Percentiles rank a stretch among this genome's conserved stretches.
Conservation (phyloP, 53 echinoderm and acorn worm species). For the Temnopleurus reevesii region DNA sequence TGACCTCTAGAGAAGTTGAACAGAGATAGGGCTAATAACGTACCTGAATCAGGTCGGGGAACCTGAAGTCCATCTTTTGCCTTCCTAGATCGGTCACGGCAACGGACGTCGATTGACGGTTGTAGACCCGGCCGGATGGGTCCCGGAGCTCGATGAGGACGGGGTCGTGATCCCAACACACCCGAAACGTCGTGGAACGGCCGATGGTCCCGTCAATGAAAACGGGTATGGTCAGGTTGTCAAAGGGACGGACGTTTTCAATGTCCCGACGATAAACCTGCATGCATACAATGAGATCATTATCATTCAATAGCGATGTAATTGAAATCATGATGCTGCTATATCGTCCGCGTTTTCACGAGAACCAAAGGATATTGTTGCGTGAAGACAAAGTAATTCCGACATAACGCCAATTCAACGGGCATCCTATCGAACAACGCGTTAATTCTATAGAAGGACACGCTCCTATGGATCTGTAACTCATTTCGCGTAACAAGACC, state of each 20-base stretch:
- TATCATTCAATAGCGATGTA: not conserved
- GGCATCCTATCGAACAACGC: no score
- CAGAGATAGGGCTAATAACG: no score
- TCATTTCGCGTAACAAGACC: no score
- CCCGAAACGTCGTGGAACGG: conserved; percentile 15
- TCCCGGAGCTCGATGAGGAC: not conserved
- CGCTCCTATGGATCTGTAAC: no score
- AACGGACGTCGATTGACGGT: not conserved
- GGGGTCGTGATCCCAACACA: not conserved
- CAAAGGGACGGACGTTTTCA: not conserved
- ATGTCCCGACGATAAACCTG: conserved; percentile 18
- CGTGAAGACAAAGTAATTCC: no score
- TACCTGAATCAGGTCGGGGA: conserved; percentile 35
- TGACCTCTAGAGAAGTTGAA: no score
- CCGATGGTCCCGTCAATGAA: conserved; percentile 32
- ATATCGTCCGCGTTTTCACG: no score
- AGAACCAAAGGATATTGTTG: no score
- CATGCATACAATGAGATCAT: not conserved
- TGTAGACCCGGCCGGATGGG: not conserved
- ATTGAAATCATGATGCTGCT: not conserved
- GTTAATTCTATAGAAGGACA: no score
- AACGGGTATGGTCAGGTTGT: not conserved
- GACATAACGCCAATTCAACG: no score
- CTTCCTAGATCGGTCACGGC: not conserved
- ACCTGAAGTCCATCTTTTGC: not conserved